These are phyloP conservation scores for Cephonodes hylas DNA, from an alignment of 2,888 invertebrate species.

Conservation along the genomic window DNA sequence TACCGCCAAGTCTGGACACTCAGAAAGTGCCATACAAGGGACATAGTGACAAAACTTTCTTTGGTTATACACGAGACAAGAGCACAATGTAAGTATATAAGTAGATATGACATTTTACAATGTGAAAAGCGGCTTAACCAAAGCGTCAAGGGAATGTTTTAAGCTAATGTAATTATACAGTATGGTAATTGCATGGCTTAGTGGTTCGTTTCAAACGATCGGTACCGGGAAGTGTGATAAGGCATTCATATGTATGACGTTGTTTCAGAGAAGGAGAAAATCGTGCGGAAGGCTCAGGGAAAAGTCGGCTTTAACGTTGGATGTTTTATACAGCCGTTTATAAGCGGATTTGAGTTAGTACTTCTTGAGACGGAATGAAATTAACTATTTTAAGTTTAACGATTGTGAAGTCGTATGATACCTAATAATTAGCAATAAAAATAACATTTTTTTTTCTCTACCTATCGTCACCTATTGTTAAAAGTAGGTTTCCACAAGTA, in stretches of 20 bases:
- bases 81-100: too few relatives aligned
- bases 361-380: neutral
- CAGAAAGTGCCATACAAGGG: too few relatives aligned
- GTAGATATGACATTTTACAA: neutral
- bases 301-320: neutral
- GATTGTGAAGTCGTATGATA: too few relatives aligned
- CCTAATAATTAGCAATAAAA: too few relatives aligned
- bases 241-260: conserved; percentile 2
- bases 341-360: neutral
- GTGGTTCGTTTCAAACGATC: neutral
- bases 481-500: too few relatives aligned
- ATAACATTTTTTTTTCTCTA: too few relatives aligned
- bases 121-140: neutral
- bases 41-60: too few relatives aligned
- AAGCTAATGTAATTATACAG: conserved; percentile 1
- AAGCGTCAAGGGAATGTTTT: neutral
- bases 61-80: too few relatives aligned
- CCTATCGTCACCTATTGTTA: too few relatives aligned
- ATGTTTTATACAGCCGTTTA: neutral
- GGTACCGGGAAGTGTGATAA: conserved; percentile 1
- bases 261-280: conserved; percentile 8
- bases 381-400: too few relatives aligned
- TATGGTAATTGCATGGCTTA: neutral
- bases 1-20: too few relatives aligned
- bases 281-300: neutral